Conservation (phyloP, 2,797 vertebrate genomes). For the Cottoperca gobio region DNA sequence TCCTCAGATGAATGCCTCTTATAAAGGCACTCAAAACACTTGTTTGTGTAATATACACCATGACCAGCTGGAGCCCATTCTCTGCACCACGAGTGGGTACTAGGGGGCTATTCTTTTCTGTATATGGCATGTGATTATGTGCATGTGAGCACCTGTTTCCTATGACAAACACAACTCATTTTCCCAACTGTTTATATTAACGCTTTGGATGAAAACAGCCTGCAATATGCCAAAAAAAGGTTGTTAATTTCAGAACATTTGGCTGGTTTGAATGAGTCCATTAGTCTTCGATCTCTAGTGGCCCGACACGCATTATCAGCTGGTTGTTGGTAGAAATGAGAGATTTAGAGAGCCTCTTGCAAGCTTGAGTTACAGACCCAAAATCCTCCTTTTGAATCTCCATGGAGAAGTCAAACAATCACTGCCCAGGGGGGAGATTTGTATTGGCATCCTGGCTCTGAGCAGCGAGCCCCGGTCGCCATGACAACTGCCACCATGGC, state of each 20-base stretch:
- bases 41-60: conserved; percentile 65
- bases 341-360: conserved; percentile 18
- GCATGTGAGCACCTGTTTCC: conserved; percentile 82
- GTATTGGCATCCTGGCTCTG: conserved; percentile 36
- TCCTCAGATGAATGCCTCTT: conserved; percentile 72
- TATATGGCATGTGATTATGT: conserved; percentile 68
- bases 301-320: conserved; percentile 15
- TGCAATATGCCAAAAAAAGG: conserved; percentile 43
- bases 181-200: conserved; percentile 61
- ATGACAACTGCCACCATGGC: conserved; percentile 64
- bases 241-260: conserved; percentile 61
- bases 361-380: conserved; percentile 27
- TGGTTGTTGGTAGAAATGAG: conserved; percentile 11
- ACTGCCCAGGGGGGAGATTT: conserved; percentile 47
- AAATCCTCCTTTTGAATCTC: conserved; percentile 55
- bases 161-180: conserved; percentile 71
- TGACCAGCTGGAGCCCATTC: conserved; percentile 76
- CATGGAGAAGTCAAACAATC: conserved; percentile 51
- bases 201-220: conserved; percentile 44
- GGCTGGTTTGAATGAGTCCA: conserved; percentile 49
- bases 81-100: conserved; percentile 59
- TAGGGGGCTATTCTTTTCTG: conserved; percentile 56
- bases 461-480: conserved; percentile 31
- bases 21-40: conserved; percentile 57
- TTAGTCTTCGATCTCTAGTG: conserved; percentile 46